Evolutionary conservation across 2,113 vertebrate genomes (phyloP).

Genomic region (Hydrolagus affinis): DNA sequence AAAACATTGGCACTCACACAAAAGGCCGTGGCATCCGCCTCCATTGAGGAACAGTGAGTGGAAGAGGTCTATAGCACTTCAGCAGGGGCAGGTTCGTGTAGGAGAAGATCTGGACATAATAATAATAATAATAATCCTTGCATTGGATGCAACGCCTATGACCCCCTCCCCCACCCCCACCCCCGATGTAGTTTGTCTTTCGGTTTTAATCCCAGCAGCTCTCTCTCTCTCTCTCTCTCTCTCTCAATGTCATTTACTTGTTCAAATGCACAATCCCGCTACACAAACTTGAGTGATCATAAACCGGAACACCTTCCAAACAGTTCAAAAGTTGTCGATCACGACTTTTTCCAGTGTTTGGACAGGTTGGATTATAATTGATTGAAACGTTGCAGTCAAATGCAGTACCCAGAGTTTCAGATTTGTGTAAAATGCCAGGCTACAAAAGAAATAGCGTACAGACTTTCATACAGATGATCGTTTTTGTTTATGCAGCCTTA

Average conservation of each 20-base stretch:
- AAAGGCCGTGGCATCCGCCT: constrained; percentile 24
- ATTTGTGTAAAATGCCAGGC: constrained; percentile 21
- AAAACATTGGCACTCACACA: constrained; percentile 31
- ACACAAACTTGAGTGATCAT: no score
- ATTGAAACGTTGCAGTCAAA: constrained; percentile 20
- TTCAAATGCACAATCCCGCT: background rate
- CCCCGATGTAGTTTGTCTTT: background rate
- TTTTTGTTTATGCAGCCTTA: constrained; percentile 9
- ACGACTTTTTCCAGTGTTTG: constrained; percentile 28
- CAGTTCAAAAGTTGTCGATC: constrained; percentile 15
- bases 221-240: background rate
- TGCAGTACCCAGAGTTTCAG: background rate
- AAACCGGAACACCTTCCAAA: background rate
- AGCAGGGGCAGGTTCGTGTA: background rate
- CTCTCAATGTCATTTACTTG: background rate
- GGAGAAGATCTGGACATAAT: constrained; percentile 25
- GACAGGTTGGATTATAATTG: constrained; percentile 29
- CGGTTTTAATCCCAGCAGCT: constrained; percentile 17
- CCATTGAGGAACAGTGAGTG: constrained; percentile 12
- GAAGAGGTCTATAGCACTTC: background rate
- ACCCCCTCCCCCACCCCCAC: no score
- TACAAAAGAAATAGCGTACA: constrained; percentile 7
- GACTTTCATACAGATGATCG: constrained; percentile 5
- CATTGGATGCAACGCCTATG: background rate
- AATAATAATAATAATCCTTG: constrained; percentile 13